Evolutionary conservation across 2,113 vertebrate species (phyloP).

Genomic region (Geothlypis trichas): DNA sequence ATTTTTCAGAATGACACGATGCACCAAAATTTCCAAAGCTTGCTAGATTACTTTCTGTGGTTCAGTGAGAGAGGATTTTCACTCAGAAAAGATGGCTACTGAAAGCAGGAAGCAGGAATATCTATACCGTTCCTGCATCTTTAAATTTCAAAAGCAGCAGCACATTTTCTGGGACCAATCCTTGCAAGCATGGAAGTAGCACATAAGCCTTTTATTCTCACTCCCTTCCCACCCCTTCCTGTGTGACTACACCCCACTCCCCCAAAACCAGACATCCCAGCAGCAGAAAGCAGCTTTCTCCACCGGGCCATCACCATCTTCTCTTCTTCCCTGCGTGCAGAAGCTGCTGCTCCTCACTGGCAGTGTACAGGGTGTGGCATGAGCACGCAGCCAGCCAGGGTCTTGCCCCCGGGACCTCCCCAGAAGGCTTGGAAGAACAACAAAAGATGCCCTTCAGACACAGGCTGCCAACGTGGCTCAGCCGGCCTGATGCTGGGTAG

Average conservation of each 20-base stretch:
- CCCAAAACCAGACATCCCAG: background rate
- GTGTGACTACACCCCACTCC: accelerated
- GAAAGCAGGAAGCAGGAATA: background rate
- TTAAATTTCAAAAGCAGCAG: background rate
- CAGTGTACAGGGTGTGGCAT: accelerated
- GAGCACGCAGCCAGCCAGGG: background rate
- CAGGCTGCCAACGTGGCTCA: background rate
- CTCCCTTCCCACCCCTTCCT: background rate
- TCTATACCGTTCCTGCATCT: background rate
- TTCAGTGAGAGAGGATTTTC: background rate
- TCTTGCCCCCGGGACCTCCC: background rate
- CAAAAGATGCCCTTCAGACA: background rate
- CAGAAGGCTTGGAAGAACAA: background rate
- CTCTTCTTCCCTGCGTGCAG: accelerated
- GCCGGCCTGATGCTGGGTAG: too few species aligned
- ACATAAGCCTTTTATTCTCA: accelerated
- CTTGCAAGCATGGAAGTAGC: background rate
- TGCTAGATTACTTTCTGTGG: background rate
- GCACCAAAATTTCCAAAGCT: background rate
- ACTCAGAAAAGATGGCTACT: background rate
- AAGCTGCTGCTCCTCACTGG: accelerated
- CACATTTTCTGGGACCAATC: background rate
- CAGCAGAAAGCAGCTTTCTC: background rate
- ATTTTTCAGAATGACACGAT: accelerated
- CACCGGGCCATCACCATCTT: background rate